These are phyloP conservation scores for Porites lobata DNA, from an alignment of 92 coral and sea anemone species.

Conservation along the genomic window DNA sequence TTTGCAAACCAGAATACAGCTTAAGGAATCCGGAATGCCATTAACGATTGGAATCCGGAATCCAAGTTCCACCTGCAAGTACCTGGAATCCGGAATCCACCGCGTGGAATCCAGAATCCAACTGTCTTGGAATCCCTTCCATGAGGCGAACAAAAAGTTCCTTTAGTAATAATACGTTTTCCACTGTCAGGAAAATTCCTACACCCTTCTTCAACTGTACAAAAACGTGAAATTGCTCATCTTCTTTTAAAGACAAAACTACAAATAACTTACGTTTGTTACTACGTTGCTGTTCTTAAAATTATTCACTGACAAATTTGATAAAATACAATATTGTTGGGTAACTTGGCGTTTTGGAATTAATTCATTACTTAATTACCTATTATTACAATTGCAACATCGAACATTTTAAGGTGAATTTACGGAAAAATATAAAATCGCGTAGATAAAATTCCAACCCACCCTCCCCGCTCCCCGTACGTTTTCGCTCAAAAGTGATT, in stretches of 20 bases:
- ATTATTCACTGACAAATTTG: slow-evolving; percentile 30
- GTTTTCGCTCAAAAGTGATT: not conserved
- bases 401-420: slow-evolving; percentile 11
- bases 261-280: slow-evolving; percentile 31
- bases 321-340: slow-evolving; percentile 46
- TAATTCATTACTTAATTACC: slow-evolving; percentile 27
- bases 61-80: no score
- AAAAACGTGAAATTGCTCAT: not conserved
- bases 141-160: no score
- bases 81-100: no score
- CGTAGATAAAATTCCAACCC: slow-evolving; percentile 14
- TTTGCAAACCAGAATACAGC: no score
- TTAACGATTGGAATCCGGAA: no score
- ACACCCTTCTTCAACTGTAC: not conserved
- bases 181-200: not conserved
- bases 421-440: slow-evolving; percentile 9
- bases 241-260: not conserved
- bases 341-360: slow-evolving; percentile 29
- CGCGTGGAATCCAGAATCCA: no score
- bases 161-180: not conserved
- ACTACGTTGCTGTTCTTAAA: slow-evolving; percentile 21
- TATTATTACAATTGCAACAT: slow-evolving; percentile 28
- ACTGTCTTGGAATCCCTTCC: not conserved
- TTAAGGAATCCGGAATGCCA: no score
- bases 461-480: slow-evolving; percentile 7